phyloP scores from a whole-genome alignment of 2,113 vertebrate species.

The Donacobius atricapilla region DNA sequence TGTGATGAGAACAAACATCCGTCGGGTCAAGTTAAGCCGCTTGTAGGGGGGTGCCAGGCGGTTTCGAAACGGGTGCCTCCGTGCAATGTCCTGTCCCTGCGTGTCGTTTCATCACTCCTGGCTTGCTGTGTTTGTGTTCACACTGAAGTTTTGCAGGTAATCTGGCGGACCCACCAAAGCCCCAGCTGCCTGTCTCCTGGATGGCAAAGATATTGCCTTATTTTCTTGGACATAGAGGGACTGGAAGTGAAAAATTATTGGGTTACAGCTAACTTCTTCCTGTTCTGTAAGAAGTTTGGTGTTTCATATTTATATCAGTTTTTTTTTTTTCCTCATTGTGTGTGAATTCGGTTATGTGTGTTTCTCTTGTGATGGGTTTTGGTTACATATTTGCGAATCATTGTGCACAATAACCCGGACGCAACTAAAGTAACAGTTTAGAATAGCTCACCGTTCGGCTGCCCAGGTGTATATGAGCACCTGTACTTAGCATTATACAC shows the following conservation, averaged over 20 bases:
- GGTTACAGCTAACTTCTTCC: not conserved
- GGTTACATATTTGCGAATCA: not conserved
- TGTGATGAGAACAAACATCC: accelerated
- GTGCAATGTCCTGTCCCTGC: accelerated
- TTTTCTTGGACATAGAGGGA: not conserved
- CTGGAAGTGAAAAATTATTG: not conserved
- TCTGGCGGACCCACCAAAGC: accelerated
- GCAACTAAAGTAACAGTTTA: accelerated
- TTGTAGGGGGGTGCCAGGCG: accelerated
- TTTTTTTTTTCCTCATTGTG: accelerated
- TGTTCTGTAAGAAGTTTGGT: not conserved
- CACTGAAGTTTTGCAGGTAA: not conserved
- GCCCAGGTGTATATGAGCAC: not conserved
- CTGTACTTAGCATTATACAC: not conserved
- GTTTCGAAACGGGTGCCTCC: accelerated
- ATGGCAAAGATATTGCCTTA: accelerated
- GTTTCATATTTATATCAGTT: not conserved
- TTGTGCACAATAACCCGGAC: accelerated
- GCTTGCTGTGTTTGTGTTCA: not conserved
- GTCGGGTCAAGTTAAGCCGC: accelerated
- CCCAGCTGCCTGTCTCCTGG: not conserved
- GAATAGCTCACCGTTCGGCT: not conserved
- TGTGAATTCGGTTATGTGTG: accelerated
- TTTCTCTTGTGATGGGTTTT: not conserved
- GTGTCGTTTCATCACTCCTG: accelerated